Evolutionary conservation across 2,113 vertebrate species (phyloP).

Genomic region (Syngnathus typhle): DNA sequence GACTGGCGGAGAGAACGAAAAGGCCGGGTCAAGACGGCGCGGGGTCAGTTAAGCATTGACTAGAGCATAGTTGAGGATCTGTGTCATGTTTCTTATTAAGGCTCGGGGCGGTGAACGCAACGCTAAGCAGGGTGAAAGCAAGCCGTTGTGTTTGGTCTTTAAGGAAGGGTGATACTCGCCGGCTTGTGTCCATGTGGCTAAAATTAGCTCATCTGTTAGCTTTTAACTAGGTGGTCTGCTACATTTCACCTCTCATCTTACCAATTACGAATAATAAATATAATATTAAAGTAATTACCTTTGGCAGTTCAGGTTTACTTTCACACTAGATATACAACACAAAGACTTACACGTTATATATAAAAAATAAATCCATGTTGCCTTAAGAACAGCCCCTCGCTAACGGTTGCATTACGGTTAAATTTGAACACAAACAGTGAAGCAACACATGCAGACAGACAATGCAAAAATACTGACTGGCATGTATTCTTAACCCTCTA

Average conservation of each 20-base stretch:
- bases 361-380: too few species aligned
- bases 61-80: neutral
- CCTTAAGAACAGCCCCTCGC: too few species aligned
- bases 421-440: too few species aligned
- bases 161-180: neutral
- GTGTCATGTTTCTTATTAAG: neutral
- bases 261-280: too few species aligned
- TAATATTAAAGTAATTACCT: too few species aligned
- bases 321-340: too few species aligned
- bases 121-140: neutral
- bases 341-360: too few species aligned
- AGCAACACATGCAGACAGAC: too few species aligned
- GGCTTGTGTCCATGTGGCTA: neutral
- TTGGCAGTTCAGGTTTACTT: too few species aligned
- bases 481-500: too few species aligned
- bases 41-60: neutral
- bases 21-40: constrained; percentile 5
- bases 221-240: neutral
- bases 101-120: neutral
- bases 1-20: constrained; percentile 34
- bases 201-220: neutral
- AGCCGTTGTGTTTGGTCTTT: neutral
- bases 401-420: too few species aligned
- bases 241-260: neutral
- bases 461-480: too few species aligned